Conservation (phyloP, 2,113 vertebrate genomes). For the Petaurus breviceps region DNA sequence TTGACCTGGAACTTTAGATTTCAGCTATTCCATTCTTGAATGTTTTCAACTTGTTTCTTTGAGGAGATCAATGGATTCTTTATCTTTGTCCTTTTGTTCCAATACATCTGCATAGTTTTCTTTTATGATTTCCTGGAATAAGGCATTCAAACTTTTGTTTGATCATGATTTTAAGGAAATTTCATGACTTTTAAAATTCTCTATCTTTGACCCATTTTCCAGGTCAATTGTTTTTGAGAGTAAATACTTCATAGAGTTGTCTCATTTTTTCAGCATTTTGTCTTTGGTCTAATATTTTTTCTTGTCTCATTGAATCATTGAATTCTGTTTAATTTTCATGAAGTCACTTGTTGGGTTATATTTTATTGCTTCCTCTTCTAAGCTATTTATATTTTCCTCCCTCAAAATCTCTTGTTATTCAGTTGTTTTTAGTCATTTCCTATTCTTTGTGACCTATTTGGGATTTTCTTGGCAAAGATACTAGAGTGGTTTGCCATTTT, state of each 20-base stretch:
- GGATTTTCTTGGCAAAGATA: neutral
- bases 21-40: neutral
- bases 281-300: neutral
- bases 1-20: neutral
- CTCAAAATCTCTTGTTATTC: neutral
- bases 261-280: neutral
- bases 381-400: neutral
- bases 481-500: neutral
- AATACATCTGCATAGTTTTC: neutral
- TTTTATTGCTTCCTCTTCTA: neutral
- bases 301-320: neutral
- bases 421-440: neutral
- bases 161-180: neutral
- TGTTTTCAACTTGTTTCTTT: neutral
- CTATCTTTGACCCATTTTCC: neutral
- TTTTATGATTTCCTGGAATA: neutral
- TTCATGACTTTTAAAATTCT: neutral
- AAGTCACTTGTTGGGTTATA: neutral
- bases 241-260: neutral
- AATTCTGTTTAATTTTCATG: neutral
- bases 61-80: neutral
- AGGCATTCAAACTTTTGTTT: neutral
- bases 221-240: neutral
- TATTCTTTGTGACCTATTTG: neutral
- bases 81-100: neutral